Evolutionary conservation across 2,113 vertebrate species (phyloP).

Genomic region (Rhombomys opimus): DNA sequence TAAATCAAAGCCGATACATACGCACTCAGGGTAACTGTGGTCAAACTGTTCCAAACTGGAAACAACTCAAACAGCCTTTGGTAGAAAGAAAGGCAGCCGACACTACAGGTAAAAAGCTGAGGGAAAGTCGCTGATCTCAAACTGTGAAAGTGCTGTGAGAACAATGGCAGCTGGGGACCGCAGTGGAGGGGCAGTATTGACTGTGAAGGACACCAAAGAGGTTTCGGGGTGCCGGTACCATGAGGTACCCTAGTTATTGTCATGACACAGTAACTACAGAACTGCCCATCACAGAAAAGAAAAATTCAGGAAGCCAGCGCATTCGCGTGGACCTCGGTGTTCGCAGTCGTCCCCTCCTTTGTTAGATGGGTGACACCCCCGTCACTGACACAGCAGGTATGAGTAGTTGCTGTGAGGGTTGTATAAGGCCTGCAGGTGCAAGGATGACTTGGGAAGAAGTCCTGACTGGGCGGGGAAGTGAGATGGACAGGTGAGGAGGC

Average conservation of each 20-base stretch:
- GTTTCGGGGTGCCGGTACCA: rapidly evolving
- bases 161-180: rapidly evolving
- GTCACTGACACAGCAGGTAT: rapidly evolving
- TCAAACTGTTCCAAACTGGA: neutral
- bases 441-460: neutral
- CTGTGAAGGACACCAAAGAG: rapidly evolving
- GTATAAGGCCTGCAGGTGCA: rapidly evolving
- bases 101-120: neutral
- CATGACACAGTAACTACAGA: neutral
- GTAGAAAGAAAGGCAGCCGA: neutral
- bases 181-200: neutral
- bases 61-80: neutral
- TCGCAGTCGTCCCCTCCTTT: rapidly evolving
- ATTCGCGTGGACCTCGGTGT: neutral
- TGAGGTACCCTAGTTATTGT: neutral
- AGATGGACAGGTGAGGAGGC: neutral
- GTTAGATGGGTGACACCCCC: neutral
- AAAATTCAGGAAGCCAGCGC: neutral
- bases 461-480: neutral
- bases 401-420: rapidly evolving
- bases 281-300: neutral
- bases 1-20: neutral
- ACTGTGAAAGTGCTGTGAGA: too few species aligned
- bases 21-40: neutral
- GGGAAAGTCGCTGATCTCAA: neutral